Evolutionary conservation across 1,140 invertebrate species (phyloP).

Genomic region (Anastrepha ludens): DNA sequence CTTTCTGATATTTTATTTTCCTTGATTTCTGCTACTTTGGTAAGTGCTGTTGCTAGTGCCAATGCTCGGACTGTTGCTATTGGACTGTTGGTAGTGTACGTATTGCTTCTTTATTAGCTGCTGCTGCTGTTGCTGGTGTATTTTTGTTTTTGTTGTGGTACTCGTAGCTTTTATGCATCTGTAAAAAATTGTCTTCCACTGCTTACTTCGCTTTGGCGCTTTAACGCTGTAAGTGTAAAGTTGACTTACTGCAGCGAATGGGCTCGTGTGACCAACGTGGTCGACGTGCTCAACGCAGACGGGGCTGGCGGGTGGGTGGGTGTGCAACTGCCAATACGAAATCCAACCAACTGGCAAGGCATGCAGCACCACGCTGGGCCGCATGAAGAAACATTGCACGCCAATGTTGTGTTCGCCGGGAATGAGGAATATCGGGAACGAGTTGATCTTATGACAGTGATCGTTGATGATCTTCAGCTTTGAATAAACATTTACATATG

Average conservation of each 20-base stretch:
- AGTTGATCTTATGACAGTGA: slow-evolving; percentile 52
- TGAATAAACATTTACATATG: slow-evolving; percentile 18
- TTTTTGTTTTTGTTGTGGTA: not conserved
- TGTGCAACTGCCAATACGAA: slow-evolving; percentile 30
- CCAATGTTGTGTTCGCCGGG: not conserved
- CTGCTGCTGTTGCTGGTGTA: not conserved
- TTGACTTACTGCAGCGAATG: slow-evolving; percentile 40
- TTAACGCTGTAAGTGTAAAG: slow-evolving; percentile 46
- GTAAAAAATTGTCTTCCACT: slow-evolving; percentile 39
- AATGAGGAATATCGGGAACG: slow-evolving; percentile 39
- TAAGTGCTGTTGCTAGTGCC: not conserved
- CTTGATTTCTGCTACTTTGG: not conserved
- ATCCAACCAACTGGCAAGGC: slow-evolving; percentile 25
- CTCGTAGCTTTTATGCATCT: not conserved
- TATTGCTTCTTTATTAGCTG: not conserved
- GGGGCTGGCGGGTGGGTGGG: slow-evolving; percentile 14
- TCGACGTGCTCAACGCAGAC: not conserved
- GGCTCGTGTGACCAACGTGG: not conserved
- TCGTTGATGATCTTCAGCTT: slow-evolving; percentile 48
- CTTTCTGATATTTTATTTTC: slow-evolving; percentile 46
- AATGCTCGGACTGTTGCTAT: not conserved
- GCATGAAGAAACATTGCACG: slow-evolving; percentile 24
- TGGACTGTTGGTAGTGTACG: not conserved
- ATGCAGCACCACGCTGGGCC: slow-evolving; percentile 42
- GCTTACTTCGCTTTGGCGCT: not conserved